Evolutionary conservation across 1,140 invertebrate species (phyloP), one percentile per base, ranked within the genome.

Genomic region (Ptiloglossa arizonensis): DNA sequence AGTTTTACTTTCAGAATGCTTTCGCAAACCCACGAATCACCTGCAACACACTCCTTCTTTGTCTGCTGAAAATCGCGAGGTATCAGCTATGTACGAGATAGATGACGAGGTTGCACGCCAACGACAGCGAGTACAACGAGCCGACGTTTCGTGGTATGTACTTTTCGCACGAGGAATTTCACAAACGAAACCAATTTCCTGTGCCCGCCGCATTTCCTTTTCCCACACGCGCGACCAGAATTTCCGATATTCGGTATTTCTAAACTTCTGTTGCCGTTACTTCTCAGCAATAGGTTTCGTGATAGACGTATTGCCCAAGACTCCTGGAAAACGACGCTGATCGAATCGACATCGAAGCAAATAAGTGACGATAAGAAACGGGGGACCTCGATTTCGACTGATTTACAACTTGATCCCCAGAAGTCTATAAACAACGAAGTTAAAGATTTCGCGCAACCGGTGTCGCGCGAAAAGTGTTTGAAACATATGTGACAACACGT

Each of bases 131-230:
- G 6, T n/a, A 5, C 22, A 29, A 35, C 66, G 54, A 60, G 41
- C 22, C 24, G n/a, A 19, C 19, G 22, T 67, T 54, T 8, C 69
- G 29, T 70, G 54, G 74, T 68, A 54, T 22, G 41, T 35, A 69
- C 72, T 75, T 85, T 74, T 59, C 56, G 66, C 79, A 41, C 79
- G 68, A 84, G 74, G 66, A 84, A 84, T 85, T 59, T 84, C 82
- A 75, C 83, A 85, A 84, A 85, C 83, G 83, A 85, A 85, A 85
- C 79, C 83, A 85, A 85, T 85, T 85, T 85, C 83, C 82, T 63
- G 79, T 79, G 62, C 22, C 64, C 71, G 76, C 54, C 54, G 54
- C 71, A 44, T 72, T 62, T 67, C 57, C 62, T 68, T 44, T 66
- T 48, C 44, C 63, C 69, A 54, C 52, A 32, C 19, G 17, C 44